These are phyloP conservation scores for Hypothenemus hampei DNA, from an alignment of 1,140 invertebrate genomes.

Conservation along the genomic window DNA sequence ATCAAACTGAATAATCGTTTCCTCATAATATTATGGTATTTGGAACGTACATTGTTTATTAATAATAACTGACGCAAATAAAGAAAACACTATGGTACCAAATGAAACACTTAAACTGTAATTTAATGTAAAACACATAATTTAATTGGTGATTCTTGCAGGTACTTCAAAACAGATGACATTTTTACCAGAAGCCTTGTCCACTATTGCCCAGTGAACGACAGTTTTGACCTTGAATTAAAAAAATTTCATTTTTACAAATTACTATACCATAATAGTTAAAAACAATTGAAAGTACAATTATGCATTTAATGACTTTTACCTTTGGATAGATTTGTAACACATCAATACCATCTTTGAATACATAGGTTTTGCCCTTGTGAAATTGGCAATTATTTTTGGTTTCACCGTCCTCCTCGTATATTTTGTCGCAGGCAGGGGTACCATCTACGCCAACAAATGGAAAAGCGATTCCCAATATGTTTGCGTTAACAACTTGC, in stretches of 20 bases:
- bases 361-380: conserved; percentile 59
- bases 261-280: neutral
- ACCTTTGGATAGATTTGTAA: conserved; percentile 63
- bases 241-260: conserved; percentile 1
- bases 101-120: too few relatives aligned
- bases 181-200: conserved; percentile 45
- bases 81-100: too few relatives aligned
- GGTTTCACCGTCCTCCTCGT: conserved; percentile 49
- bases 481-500: conserved; percentile 56
- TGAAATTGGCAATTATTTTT: conserved; percentile 62
- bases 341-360: conserved; percentile 64
- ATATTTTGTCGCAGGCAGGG: conserved; percentile 61
- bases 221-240: conserved; percentile 49
- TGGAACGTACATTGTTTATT: too few relatives aligned
- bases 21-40: too few relatives aligned
- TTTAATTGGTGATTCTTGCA: conserved; percentile 53
- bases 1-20: too few relatives aligned
- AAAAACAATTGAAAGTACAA: neutral
- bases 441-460: conserved; percentile 71
- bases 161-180: conserved; percentile 63
- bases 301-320: conserved; percentile 6
- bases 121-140: too few relatives aligned
- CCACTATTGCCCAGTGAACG: conserved; percentile 59
- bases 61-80: too few relatives aligned
- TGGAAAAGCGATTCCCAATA: conserved; percentile 59